phyloP scores from a whole-genome alignment of 2,113 vertebrate species.

The Sorex fumeus region DNA sequence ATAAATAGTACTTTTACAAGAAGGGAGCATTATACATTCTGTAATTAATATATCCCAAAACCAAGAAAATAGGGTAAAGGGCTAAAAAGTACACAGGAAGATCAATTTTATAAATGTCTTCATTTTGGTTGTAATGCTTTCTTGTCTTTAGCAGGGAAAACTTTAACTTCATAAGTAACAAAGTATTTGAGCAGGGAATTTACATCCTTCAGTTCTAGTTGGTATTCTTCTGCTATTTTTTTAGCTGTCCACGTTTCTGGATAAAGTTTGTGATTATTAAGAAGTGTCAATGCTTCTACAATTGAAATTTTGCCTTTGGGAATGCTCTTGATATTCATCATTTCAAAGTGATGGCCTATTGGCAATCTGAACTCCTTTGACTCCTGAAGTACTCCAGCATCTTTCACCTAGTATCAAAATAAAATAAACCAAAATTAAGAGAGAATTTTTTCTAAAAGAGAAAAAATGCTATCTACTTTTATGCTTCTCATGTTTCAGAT shows the following conservation, averaged over 20 bases:
- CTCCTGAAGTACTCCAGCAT: not conserved
- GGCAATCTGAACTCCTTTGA: conserved; percentile 88
- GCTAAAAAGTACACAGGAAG: not conserved
- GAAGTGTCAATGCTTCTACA: conserved; percentile 91
- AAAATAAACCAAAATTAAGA: not conserved
- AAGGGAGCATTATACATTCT: not conserved
- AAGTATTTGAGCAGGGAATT: conserved; percentile 93
- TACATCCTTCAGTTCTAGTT: conserved; percentile 92
- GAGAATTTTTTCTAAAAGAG: conserved; percentile 37
- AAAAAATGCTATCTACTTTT: conserved; percentile 36
- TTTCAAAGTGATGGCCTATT: conserved; percentile 81
- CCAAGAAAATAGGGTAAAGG: not conserved
- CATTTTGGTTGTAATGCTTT: conserved; percentile 90
- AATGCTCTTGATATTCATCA: conserved; percentile 88
- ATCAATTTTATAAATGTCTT: conserved; percentile 65
- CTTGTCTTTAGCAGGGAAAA: conserved; percentile 87
- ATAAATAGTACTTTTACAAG: conserved; percentile 58
- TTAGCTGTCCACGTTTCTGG: conserved; percentile 93
- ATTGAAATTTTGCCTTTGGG: conserved; percentile 94
- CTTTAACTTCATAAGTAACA: conserved; percentile 91
- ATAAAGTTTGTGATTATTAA: conserved; percentile 92
- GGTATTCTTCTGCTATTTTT: conserved; percentile 94
- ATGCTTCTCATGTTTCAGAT: not conserved
- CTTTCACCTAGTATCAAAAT: conserved; percentile 71
- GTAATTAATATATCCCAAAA: conserved; percentile 47